phyloP scores from a whole-genome alignment of 2,888 invertebrate species.

The Caenorhabditis drosophilae region DNA sequence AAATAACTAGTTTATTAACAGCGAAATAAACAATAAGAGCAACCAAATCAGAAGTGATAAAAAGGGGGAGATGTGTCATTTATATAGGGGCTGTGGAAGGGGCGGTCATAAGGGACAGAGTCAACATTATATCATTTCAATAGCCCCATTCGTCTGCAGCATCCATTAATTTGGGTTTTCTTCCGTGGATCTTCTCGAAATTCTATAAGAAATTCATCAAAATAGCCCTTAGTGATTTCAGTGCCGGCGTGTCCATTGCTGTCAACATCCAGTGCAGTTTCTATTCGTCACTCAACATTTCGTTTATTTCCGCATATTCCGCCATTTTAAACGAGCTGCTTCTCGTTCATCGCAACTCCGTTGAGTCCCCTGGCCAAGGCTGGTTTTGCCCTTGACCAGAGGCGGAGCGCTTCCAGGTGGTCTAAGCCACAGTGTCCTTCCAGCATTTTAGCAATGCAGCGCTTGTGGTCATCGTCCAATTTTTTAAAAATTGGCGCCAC shows the following conservation, averaged over 20 bases:
- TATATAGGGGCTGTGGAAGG: too few species aligned
- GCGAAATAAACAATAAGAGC: too few species aligned
- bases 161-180: too few species aligned
- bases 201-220: not conserved
- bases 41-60: too few species aligned
- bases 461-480: constrained; percentile 58
- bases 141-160: not conserved
- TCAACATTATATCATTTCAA: not conserved
- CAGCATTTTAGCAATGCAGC: too few species aligned
- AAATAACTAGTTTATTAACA: too few species aligned
- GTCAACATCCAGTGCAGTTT: too few species aligned
- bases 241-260: not conserved
- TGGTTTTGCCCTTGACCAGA: too few species aligned
- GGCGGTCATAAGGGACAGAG: too few species aligned
- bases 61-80: too few species aligned
- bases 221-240: too few species aligned
- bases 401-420: constrained; percentile 38
- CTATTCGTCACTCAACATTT: not conserved
- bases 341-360: not conserved
- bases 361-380: not conserved
- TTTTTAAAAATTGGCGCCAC: too few species aligned
- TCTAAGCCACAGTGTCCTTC: constrained; percentile 66
- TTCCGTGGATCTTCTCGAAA: not conserved
- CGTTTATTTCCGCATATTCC: not conserved
- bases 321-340: not conserved